phyloP scores from a whole-genome alignment of 2,113 vertebrate species.

The Psittacara wagleri region DNA sequence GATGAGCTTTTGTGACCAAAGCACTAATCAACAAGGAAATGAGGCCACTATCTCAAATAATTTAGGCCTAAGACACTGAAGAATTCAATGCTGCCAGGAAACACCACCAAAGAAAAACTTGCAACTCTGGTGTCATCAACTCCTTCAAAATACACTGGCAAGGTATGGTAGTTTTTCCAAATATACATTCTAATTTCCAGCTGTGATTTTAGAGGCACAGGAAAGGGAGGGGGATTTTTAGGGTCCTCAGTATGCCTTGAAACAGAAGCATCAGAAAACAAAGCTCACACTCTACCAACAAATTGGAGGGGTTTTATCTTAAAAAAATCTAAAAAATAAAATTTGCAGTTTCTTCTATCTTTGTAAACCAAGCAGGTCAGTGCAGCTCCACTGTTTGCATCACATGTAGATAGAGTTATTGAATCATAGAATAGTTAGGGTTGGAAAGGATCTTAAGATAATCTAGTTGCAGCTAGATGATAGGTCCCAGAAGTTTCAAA shows the following conservation, averaged over 20 bases:
- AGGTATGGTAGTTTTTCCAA: background rate
- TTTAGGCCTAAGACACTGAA: background rate
- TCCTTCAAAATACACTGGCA: background rate
- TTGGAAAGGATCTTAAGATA: background rate
- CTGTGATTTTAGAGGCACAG: background rate
- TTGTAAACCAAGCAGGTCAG: background rate
- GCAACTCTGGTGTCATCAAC: background rate
- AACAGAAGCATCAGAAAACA: background rate
- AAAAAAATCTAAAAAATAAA: background rate
- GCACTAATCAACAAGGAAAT: background rate
- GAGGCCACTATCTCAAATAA: background rate
- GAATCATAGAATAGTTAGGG: background rate
- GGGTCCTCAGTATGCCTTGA: background rate
- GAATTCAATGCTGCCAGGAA: background rate
- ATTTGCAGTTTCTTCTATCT: background rate
- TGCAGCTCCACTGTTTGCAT: background rate
- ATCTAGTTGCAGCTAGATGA: background rate
- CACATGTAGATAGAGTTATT: background rate
- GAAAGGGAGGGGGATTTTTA: fast-evolving
- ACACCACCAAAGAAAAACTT: background rate
- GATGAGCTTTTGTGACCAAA: background rate
- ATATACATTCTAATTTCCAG: background rate
- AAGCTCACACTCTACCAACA: background rate
- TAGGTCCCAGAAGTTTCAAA: background rate
- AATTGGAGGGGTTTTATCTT: background rate